Evolutionary conservation across 2,888 invertebrate species (phyloP), one percentile per base, ranked within the genome.

Genomic region (Netelia fuscicornis): DNA sequence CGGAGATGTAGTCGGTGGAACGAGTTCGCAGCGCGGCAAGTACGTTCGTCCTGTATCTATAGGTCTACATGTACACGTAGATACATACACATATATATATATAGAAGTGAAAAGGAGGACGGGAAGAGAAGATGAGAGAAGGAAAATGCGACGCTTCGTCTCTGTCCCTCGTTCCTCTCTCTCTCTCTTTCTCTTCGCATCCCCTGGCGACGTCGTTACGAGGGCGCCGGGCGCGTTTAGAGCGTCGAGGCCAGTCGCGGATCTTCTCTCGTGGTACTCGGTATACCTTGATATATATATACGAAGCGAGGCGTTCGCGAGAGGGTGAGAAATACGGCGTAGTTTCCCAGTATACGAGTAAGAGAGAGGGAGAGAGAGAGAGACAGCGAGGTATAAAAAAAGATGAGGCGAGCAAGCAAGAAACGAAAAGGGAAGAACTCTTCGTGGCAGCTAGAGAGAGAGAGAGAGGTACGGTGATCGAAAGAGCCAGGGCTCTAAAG

Each of bases 201-300:
- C 84, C 88, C 90, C 92, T 89, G 92, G 91, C 91, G 90, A 91
- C 92, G 90, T 92, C 92, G 91, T 92, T 92, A 91, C 91, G 92
- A 91, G 91, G 92, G 91, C 92, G 92, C 91, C 91, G 84, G 64
- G 82, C 81, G 91, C 92, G 90, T 91, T 92, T 92, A 91, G 90
- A 91, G 90, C 92, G 90, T 91, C 91, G 91, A 91, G 90, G 91
- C 89, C 88, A 88, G 88, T 88, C 89, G 89, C 88, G 77, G 77
- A 83, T 83, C 77, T 76, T 72, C 72, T 77, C 77, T 72, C 67
- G 72, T 76, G 75, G 74, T 70, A 65, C 77, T 72, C 52, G 67
- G 56, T 79, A 68, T 54, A 77, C 67, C 52, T 60, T 17, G 25
- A 25, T 25, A 25, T 75, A 75, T 30, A 67, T 64, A 37, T 37